These are phyloP conservation scores for Epinephelus lanceolatus DNA, from an alignment of 2,113 vertebrate species.

Conservation along the genomic window DNA sequence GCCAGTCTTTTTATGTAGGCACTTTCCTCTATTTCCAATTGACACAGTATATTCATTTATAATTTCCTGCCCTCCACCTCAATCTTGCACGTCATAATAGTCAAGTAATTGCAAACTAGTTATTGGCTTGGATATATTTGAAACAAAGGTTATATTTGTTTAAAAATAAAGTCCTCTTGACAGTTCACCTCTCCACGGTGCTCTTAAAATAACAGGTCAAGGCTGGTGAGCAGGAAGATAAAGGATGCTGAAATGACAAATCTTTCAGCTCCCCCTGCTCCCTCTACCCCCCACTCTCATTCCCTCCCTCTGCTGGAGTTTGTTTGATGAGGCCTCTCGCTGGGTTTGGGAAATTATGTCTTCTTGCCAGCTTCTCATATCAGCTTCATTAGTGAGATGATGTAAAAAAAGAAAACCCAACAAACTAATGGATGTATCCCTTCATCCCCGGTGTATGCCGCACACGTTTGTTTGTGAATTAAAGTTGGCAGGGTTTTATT, in stretches of 20 bases:
- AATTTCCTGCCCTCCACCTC: too few relatives aligned
- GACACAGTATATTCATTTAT: too few relatives aligned
- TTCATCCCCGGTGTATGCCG: conserved; percentile 1
- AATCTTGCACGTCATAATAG: too few relatives aligned
- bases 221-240: conserved; percentile 1
- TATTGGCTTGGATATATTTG: background rate
- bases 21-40: too few relatives aligned
- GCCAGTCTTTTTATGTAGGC: too few relatives aligned
- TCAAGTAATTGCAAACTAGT: too few relatives aligned
- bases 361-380: conserved; percentile 45
- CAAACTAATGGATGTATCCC: background rate
- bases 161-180: background rate
- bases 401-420: background rate
- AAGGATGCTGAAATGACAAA: background rate
- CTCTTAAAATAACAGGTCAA: conserved; percentile 6
- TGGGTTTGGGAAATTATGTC: conserved; percentile 34
- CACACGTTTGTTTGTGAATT: conserved; percentile 25
- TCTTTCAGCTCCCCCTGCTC: background rate
- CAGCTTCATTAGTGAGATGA: conserved; percentile 49
- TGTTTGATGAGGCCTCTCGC: conserved; percentile 32
- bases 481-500: conserved; percentile 48
- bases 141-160: background rate
- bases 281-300: background rate
- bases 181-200: background rate
- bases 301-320: conserved; percentile 15